Evolutionary conservation across 2,888 invertebrate genomes (phyloP).

Genomic region (Eupithecia vulgata): DNA sequence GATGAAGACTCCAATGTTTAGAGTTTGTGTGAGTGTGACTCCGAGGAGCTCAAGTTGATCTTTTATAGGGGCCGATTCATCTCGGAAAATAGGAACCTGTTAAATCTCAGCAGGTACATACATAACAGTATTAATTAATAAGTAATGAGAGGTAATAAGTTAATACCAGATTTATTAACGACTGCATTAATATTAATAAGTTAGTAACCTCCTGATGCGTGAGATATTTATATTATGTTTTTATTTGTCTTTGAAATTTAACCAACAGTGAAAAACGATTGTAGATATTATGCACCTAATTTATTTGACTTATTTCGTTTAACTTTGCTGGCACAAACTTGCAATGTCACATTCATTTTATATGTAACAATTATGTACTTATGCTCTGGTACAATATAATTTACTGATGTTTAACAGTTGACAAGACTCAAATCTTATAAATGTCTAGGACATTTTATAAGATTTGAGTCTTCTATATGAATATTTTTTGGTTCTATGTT

Average conservation of each 20-base stretch:
- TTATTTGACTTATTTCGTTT: neutral
- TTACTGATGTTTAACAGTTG: no score
- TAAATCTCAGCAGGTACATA: neutral
- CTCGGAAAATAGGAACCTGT: no score
- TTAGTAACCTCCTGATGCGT: slow-evolving; percentile 1
- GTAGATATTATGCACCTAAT: no score
- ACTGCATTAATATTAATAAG: neutral
- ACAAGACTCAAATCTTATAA: no score
- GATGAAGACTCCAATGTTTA: no score
- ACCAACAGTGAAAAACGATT: neutral
- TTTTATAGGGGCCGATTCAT: no score
- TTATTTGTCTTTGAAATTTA: neutral
- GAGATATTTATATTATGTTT: neutral
- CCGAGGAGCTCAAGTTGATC: no score
- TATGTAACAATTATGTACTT: no score
- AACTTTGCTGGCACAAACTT: no score
- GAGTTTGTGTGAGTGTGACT: no score
- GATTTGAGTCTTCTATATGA: neutral
- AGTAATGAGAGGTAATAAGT: neutral
- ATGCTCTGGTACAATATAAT: neutral
- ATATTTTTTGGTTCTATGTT: neutral
- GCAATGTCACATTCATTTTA: no score
- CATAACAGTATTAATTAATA: neutral
- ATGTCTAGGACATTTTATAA: no score
- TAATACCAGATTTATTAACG: neutral